Evolutionary conservation across 2,888 invertebrate genomes (phyloP), one percentile per base, ranked within the genome.

Genomic region (Acrobasis consociella): DNA sequence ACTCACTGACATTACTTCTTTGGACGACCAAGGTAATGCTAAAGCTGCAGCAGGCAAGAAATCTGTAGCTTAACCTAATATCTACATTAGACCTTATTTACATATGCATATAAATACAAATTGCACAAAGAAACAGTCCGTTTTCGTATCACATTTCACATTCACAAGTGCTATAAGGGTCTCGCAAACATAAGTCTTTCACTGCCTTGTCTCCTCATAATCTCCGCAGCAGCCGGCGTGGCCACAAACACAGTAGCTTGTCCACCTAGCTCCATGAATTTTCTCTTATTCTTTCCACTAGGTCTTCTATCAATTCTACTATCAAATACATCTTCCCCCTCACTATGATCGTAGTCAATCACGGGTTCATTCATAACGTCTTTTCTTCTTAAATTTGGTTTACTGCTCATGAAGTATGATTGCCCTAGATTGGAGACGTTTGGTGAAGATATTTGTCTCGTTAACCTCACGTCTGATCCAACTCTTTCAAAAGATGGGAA

Each of bases 311-410:
- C 83, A 53, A 90, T 74, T 56, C 87, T 85, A 0, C 87, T 86
- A 67, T 92, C 91, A 64, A 91, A 91, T 0, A 87, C 81, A 66
- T 93, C 93, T 60, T 93, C 93, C 0, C 83, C 86, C 67, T 93
- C 93, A 72, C 92, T 92, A 58, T 92, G 89, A 65, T 93, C 93
- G 63, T 93, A 93, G 67, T 93, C 93, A 0, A 93, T 80, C 74
- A 89, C 83, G 7, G 93, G 93, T 67, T 93, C 93, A 58, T 83
- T 85, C 0, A 86, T 61, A 0, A 83, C 80, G 62, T 90, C 91
- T 68, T 87, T 89, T 72, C 87, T 85, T 70, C 86, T 81, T 38
- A 74, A 72, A 52, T 82, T 82, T 67, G 84, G 84, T 38, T 85
- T 83, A 56, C 83, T 86, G 46, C 72, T 78, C 63, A 90, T 71